Conservation (phyloP, 2,888 invertebrate genomes). For the Nasonovia ribisnigri region DNA sequence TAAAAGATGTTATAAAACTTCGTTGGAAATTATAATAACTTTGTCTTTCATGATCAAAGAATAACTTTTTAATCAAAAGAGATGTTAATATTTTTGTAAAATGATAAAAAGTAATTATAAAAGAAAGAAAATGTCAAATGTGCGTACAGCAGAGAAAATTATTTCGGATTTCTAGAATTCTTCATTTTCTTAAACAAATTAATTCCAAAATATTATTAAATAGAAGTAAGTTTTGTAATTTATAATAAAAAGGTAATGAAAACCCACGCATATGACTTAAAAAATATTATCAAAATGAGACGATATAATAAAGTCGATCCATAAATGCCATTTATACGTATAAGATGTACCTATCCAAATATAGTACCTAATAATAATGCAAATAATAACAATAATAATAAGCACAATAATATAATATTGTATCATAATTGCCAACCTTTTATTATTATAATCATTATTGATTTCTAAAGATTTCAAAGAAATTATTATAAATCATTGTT, state of each 20-base stretch:
- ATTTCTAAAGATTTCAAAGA: background rate
- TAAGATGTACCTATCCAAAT: background rate
- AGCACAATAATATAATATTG: background rate
- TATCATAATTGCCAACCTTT: too few species aligned
- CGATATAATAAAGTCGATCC: background rate
- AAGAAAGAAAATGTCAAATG: background rate
- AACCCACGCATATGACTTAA: background rate
- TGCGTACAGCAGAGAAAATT: background rate
- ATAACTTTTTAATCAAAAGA: background rate
- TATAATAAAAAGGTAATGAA: background rate
- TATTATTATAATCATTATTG: background rate
- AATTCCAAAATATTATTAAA: background rate
- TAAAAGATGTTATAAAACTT: constrained; percentile 7
- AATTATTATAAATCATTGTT: background rate
- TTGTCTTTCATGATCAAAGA: constrained; percentile 9
- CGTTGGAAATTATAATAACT: background rate
- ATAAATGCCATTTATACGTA: background rate
- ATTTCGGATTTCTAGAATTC: background rate
- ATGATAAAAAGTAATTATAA: constrained; percentile 9
- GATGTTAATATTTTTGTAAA: constrained; percentile 3
- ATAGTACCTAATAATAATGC: too few species aligned
- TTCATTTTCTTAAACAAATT: background rate
- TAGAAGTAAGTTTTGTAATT: background rate
- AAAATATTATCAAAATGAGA: background rate
- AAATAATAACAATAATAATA: background rate